Percentiles rank a stretch among this genome's conserved stretches.
phyloP scores from a whole-genome alignment of 1,140 invertebrate species.

The Zaprionus ornatus region DNA sequence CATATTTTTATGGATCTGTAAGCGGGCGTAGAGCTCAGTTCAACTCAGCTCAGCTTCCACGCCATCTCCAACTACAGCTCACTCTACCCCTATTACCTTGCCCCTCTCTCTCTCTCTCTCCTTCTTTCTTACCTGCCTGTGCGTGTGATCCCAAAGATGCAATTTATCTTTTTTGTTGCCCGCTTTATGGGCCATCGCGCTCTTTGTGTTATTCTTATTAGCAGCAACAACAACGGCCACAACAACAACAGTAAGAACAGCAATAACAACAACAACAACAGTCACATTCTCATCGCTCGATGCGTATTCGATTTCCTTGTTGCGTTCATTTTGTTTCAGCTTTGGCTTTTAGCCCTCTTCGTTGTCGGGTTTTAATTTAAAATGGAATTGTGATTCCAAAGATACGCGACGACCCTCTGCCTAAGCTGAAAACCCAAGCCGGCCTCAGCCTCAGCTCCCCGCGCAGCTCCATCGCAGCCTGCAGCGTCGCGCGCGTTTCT shows the following conservation, averaged over 20 bases:
- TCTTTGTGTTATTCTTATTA: conserved; percentile 71
- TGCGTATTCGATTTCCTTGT: conserved; percentile 59
- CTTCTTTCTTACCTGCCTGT: conserved; percentile 42
- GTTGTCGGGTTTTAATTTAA: conserved; percentile 73
- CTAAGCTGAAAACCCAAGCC: conserved; percentile 34
- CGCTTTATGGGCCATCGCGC: conserved; percentile 75
- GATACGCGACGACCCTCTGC: conserved; percentile 65
- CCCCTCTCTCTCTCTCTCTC: neutral
- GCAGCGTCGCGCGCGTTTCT: conserved; percentile 51
- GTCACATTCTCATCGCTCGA: conserved; percentile 6
- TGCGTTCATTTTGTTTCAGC: conserved; percentile 48
- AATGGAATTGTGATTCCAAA: conserved; percentile 78
- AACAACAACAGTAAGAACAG: neutral
- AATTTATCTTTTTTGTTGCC: conserved; percentile 83
- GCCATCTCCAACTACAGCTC: conserved; percentile 6
- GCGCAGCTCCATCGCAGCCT: conserved; percentile 3
- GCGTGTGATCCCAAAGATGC: conserved; percentile 77
- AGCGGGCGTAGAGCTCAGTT: conserved; percentile 11
- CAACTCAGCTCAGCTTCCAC: neutral
- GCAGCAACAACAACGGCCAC: conserved; percentile 40
- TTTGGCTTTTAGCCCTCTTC: conserved; percentile 10
- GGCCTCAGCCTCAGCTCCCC: conserved; percentile 3
- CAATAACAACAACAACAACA: conserved; percentile 20
- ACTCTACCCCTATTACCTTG: neutral
- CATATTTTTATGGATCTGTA: conserved; percentile 63